Evolutionary conservation across 2,113 vertebrate genomes (phyloP).

Genomic region (Nibea coibor): DNA sequence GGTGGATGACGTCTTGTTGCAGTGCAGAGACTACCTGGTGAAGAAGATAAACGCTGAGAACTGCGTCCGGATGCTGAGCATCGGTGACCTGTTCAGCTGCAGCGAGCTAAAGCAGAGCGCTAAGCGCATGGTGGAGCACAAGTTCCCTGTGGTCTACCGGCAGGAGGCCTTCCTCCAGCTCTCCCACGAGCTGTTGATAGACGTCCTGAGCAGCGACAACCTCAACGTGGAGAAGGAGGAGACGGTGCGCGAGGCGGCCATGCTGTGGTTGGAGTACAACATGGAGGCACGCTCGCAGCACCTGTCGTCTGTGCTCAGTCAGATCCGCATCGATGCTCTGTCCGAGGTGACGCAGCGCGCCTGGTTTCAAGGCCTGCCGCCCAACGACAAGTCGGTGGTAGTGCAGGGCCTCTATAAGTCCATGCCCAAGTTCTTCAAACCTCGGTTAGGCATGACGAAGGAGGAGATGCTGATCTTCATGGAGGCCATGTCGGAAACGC

Average conservation of each 20-base stretch:
- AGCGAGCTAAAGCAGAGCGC: conserved; percentile 96
- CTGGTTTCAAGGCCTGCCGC: conserved; percentile 98
- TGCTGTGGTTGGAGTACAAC: conserved; percentile 98
- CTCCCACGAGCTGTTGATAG: conserved; percentile 95
- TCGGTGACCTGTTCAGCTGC: conserved; percentile 97
- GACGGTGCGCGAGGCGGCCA: conserved; percentile 97
- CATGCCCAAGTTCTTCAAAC: conserved; percentile 99
- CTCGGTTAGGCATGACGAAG: conserved; percentile 98
- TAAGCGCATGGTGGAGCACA: conserved; percentile 99
- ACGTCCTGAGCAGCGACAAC: conserved; percentile 98
- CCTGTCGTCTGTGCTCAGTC: conserved; percentile 96
- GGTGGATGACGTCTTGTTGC: conserved; percentile 96
- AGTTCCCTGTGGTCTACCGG: conserved; percentile 94
- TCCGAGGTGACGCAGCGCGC: conserved; percentile 98
- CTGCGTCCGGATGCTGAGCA: conserved; percentile 95
- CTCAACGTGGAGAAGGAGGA: conserved; percentile 99
- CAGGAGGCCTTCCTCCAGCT: conserved; percentile 98
- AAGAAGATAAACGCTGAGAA: conserved; percentile 99
- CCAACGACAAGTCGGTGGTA: conserved; percentile 98
- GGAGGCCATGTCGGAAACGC: conserved; percentile 91
- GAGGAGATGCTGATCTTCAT: conserved; percentile 99
- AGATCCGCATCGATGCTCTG: conserved; percentile 97
- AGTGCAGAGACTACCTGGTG: conserved; percentile 95
- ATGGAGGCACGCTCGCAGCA: conserved; percentile 96
- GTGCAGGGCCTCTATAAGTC: conserved; percentile 99